Evolutionary conservation across 2,888 invertebrate species (phyloP).

Genomic region (Machimus rusticus): DNA sequence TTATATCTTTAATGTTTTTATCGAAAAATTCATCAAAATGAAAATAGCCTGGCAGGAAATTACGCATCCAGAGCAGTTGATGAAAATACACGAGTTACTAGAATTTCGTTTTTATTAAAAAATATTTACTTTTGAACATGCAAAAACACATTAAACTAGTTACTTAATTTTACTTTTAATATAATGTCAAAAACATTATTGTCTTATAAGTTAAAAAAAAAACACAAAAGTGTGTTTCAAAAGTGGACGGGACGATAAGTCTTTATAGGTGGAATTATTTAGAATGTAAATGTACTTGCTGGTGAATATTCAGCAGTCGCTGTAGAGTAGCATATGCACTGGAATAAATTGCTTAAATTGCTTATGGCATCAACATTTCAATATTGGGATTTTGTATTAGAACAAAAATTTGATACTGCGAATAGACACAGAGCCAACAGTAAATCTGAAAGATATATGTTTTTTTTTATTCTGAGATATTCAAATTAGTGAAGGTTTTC

Average conservation of each 20-base stretch:
- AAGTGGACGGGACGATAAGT: constrained; percentile 7
- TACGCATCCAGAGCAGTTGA: no score
- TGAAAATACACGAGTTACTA: neutral
- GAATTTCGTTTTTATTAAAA: neutral
- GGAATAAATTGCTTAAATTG: neutral
- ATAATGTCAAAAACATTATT: neutral
- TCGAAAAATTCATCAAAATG: no score
- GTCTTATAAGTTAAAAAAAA: neutral
- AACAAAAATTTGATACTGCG: constrained; percentile 82
- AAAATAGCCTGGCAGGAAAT: no score
- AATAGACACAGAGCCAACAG: constrained; percentile 85
- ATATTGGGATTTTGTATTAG: constrained; percentile 87
- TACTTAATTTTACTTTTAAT: neutral
- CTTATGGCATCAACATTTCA: constrained; percentile 68
- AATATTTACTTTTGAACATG: neutral
- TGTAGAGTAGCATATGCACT: neutral
- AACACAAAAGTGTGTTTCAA: neutral
- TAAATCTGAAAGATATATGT: constrained; percentile 72
- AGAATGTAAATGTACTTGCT: neutral
- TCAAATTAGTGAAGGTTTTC: neutral
- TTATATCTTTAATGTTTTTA: no score
- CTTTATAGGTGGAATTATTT: neutral
- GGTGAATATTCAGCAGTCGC: neutral
- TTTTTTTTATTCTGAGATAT: neutral
- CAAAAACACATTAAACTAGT: neutral